A percentile compares a stretch with the other conserved stretches of the same genome.
Conservation (phyloP, 1,140 invertebrate species). For the Diabrotica undecimpunctata region DNA sequence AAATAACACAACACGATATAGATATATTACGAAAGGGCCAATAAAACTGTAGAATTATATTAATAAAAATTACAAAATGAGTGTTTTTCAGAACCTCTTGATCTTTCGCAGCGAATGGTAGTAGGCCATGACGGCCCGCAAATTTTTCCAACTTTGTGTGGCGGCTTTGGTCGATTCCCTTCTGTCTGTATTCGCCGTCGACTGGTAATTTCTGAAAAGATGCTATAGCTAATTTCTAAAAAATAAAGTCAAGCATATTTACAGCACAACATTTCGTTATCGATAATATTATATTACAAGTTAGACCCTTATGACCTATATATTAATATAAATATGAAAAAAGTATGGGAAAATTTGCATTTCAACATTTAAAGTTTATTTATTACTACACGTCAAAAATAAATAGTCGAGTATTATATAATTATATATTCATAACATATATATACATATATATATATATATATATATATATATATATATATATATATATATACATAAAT, state of each 20-base stretch:
- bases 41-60: slow-evolving; percentile 17
- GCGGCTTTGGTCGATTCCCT: slow-evolving; percentile 53
- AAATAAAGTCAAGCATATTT: neutral
- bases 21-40: slow-evolving; percentile 5
- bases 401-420: too few species aligned
- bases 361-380: too few species aligned
- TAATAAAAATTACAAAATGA: slow-evolving; percentile 16
- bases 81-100: slow-evolving; percentile 63
- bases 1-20: slow-evolving; percentile 9
- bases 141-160: slow-evolving; percentile 78
- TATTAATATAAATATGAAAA: too few species aligned
- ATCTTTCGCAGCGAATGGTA: slow-evolving; percentile 82
- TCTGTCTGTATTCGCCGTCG: slow-evolving; percentile 14
- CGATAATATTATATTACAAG: too few species aligned
- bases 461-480: too few species aligned
- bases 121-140: slow-evolving; percentile 79
- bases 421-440: too few species aligned
- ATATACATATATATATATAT: too few species aligned
- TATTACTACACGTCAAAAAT: too few species aligned
- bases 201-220: slow-evolving; percentile 18
- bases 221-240: slow-evolving; percentile 15
- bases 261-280: neutral
- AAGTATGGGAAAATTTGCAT: too few species aligned
- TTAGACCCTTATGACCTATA: too few species aligned
- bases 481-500: too few species aligned